Evolutionary conservation across 1,140 invertebrate genomes (phyloP).

Genomic region (Drosophila sp.): DNA sequence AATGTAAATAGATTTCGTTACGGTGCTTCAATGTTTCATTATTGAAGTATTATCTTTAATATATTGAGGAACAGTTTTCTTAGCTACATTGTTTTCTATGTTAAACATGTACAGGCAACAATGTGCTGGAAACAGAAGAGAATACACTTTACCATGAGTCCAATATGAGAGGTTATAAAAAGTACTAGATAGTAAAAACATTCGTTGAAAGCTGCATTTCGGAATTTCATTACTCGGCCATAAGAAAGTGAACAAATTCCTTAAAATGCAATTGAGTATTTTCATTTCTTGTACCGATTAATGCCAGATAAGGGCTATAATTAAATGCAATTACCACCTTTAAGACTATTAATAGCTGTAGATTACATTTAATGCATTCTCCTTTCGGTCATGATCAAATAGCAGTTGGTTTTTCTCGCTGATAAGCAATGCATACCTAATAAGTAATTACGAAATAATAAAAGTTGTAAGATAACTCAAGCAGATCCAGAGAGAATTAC

Average conservation of each 20-base stretch:
- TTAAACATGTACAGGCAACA: too few species aligned
- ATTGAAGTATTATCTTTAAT: too few species aligned
- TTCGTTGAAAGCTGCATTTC: not conserved
- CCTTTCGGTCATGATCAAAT: slow-evolving; percentile 41
- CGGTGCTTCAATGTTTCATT: too few species aligned
- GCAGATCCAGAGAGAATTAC: slow-evolving; percentile 42
- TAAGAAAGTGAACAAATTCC: slow-evolving; percentile 1
- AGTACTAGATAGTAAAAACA: not conserved
- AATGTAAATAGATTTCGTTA: too few species aligned
- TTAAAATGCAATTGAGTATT: not conserved
- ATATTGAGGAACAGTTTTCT: too few species aligned
- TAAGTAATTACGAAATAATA: slow-evolving; percentile 65
- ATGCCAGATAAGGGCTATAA: slow-evolving; percentile 41
- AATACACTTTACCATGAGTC: too few species aligned
- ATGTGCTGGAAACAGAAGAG: too few species aligned
- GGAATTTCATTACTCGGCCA: not conserved
- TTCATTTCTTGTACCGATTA: not conserved
- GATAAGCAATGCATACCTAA: slow-evolving; percentile 44
- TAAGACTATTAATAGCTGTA: slow-evolving; percentile 43
- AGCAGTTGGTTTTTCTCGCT: slow-evolving; percentile 27
- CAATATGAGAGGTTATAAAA: too few species aligned
- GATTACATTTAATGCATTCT: slow-evolving; percentile 56
- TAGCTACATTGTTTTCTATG: too few species aligned
- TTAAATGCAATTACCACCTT: slow-evolving; percentile 69
- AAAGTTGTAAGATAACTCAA: slow-evolving; percentile 52